These are phyloP conservation scores for Drosophila percnosoma DNA, from an alignment of 2,888 invertebrate genomes.

Conservation along the genomic window DNA sequence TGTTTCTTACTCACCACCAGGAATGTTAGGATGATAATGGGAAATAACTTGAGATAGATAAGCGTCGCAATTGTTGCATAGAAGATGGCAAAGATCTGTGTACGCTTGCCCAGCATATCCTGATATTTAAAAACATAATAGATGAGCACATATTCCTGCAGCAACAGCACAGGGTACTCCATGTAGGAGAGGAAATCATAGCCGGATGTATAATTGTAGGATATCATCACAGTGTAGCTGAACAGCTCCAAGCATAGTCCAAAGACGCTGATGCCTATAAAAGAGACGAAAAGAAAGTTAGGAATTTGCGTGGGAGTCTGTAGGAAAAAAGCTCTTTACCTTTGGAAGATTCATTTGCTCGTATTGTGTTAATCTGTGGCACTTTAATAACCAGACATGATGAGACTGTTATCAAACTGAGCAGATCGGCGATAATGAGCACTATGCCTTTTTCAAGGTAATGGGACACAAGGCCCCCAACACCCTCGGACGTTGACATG, in stretches of 20 bases:
- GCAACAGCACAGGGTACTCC: constrained; percentile 92
- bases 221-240: constrained; percentile 92
- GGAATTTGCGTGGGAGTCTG: constrained; percentile 12
- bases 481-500: constrained; percentile 43
- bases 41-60: constrained; percentile 84
- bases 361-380: constrained; percentile 91
- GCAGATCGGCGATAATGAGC: constrained; percentile 85
- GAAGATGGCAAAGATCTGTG: constrained; percentile 81
- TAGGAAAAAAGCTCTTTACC: constrained; percentile 85
- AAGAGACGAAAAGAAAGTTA: constrained; percentile 1
- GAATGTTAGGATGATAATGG: constrained; percentile 81
- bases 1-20: constrained; percentile 84
- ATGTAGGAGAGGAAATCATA: constrained; percentile 91
- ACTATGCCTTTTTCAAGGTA: constrained; percentile 82
- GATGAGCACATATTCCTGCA: constrained; percentile 91
- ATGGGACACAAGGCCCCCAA: constrained; percentile 55
- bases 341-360: constrained; percentile 88
- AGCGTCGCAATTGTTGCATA: constrained; percentile 85
- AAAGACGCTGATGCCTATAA: constrained; percentile 82
- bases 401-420: constrained; percentile 91
- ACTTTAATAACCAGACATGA: constrained; percentile 92
- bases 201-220: constrained; percentile 91
- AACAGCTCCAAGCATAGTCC: constrained; percentile 85
- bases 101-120: constrained; percentile 85
- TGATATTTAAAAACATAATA: constrained; percentile 90